phyloP scores from a whole-genome alignment of 2,888 invertebrate genomes.

The Axea sp. region DNA sequence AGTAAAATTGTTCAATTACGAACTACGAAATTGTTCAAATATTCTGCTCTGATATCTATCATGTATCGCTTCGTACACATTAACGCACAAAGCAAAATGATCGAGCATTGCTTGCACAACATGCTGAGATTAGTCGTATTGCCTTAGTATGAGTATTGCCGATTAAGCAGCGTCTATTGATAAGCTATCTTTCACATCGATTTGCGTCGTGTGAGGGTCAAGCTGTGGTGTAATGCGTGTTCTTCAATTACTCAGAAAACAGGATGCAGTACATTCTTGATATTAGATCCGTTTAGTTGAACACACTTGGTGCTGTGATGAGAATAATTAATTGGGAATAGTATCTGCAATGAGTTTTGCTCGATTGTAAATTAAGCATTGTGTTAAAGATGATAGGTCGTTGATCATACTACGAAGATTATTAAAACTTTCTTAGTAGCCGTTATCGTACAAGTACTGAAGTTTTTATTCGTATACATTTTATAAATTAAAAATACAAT shows the following conservation, averaged over 20 bases:
- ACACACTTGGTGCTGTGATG: constrained; percentile 38
- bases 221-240: constrained; percentile 19
- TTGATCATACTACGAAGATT: too few relatives aligned
- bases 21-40: constrained; percentile 9
- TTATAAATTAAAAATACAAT: background rate
- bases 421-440: too few relatives aligned
- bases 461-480: too few relatives aligned
- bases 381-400: constrained; percentile 29
- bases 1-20: background rate
- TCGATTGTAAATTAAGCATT: constrained; percentile 26
- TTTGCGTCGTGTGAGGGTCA: constrained; percentile 41
- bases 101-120: constrained; percentile 41
- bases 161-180: constrained; percentile 55
- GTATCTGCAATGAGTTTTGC: constrained; percentile 19
- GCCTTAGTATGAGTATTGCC: constrained; percentile 47
- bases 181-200: constrained; percentile 56
- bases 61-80: constrained; percentile 24
- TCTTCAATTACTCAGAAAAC: constrained; percentile 58
- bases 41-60: constrained; percentile 15
- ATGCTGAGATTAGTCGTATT: constrained; percentile 43
- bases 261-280: constrained; percentile 36
- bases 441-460: too few relatives aligned
- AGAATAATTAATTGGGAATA: constrained; percentile 54
- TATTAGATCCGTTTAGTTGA: constrained; percentile 48
- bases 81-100: constrained; percentile 49